Base-by-base conservation (phyloP, 2,888 invertebrate species). In the Lydus trimaculatus region DNA sequence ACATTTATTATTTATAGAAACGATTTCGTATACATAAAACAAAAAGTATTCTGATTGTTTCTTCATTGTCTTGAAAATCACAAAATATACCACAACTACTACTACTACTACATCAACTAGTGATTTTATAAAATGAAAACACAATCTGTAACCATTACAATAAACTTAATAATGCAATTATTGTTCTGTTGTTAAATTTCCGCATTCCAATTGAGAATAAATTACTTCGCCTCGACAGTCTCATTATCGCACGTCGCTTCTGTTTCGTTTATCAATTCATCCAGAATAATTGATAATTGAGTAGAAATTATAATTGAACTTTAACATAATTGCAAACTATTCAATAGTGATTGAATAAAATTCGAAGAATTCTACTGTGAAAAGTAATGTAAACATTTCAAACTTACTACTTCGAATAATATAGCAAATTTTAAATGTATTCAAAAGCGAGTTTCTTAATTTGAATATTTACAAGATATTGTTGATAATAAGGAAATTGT, bases 81-180 rank as follows among this genome's bases (percentile, higher is more conserved):
- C n/a, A n/a, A n/a, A n/a, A n/a, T n/a, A n/a, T n/a, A n/a, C n/a
- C n/a, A n/a, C n/a, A n/a, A n/a, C n/a, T 20, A 20, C 9, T 20
- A 8, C 17, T 17, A 3, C 5, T 48, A 48, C 9, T 8, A 4
- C 43, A 43, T 43, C 7, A 7, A 9, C 9, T 25, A 25, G 15
- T 56, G 15, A 25, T 56, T 20, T 56, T 7, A 15, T 56, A n/a
- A 28, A 56, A 52, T 25, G 59, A 31, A 66, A 66, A 66, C 52
- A 59, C 63, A 67, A 64, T 67, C 66, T 66, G 61, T 64, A 52
- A 39, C 33, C 31, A 48, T 36, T 61, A 62, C 65, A 64, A 65
- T 68, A 68, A 68, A 65, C 68, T 62, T 65, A 62, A 68, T 65
- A 68, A 68, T 65, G 62, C 65, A 68, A 68, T 68, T 68, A 68